These are phyloP conservation scores for Drosophila bifasciata DNA, from an alignment of 1,140 invertebrate genomes.

Conservation along the genomic window DNA sequence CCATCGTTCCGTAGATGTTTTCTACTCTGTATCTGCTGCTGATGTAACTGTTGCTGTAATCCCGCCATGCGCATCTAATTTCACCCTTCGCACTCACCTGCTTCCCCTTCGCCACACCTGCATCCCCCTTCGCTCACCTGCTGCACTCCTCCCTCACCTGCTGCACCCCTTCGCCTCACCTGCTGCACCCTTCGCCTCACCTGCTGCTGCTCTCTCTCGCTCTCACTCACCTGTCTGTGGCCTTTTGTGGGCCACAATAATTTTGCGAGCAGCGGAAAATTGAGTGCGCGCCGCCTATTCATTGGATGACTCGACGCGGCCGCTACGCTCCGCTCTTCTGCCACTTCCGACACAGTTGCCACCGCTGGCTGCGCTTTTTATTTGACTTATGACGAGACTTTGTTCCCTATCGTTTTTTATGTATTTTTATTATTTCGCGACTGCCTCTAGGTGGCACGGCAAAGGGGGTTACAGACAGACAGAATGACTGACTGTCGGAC, in stretches of 20 bases:
- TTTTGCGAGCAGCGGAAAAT: slow-evolving; percentile 57
- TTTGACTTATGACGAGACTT: slow-evolving; percentile 78
- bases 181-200: too few relatives aligned
- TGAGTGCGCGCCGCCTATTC: slow-evolving; percentile 72
- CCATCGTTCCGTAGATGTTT: too few relatives aligned
- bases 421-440: slow-evolving; percentile 21
- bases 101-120: too few relatives aligned
- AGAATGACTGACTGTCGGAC: background rate
- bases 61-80: too few relatives aligned
- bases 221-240: slow-evolving; percentile 31
- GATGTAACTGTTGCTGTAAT: too few relatives aligned
- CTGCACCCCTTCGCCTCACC: too few relatives aligned
- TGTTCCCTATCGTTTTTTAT: slow-evolving; percentile 43
- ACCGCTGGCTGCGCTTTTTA: slow-evolving; percentile 69
- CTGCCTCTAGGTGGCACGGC: slow-evolving; percentile 38
- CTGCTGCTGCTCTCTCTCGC: too few relatives aligned
- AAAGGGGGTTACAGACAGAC: slow-evolving; percentile 5
- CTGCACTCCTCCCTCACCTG: slow-evolving; percentile 15
- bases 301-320: slow-evolving; percentile 54
- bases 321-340: too few relatives aligned
- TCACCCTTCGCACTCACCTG: too few relatives aligned
- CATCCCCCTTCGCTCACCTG: too few relatives aligned
- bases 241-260: slow-evolving; percentile 47
- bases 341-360: slow-evolving; percentile 56
- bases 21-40: too few relatives aligned